These are phyloP conservation scores for Echeneis naucrates DNA, from an alignment of 2,797 vertebrate genomes.

Conservation along the genomic window DNA sequence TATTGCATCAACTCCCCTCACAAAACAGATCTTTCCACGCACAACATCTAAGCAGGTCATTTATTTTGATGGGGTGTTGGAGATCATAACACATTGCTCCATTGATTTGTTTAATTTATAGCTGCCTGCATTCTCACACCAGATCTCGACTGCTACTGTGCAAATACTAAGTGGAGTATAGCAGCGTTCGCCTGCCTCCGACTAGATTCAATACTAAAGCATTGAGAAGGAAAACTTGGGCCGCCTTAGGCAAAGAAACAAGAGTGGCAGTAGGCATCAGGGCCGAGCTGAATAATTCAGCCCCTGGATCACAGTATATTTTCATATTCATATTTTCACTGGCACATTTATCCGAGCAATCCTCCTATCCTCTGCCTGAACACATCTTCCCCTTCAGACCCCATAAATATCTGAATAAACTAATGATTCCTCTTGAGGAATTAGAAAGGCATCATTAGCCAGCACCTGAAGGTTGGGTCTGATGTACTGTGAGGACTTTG, in stretches of 20 bases:
- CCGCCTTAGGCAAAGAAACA: constrained; percentile 69
- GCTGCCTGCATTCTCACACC: constrained; percentile 7
- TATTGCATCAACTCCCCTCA: not conserved
- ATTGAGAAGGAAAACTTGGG: constrained; percentile 52
- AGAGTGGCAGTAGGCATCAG: constrained; percentile 75
- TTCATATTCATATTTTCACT: constrained; percentile 79
- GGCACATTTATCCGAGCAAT: constrained; percentile 69
- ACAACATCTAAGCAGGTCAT: not conserved
- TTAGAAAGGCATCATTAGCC: constrained; percentile 72
- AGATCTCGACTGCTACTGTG: constrained; percentile 12
- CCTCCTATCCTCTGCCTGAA: constrained; percentile 54
- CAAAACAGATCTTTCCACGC: constrained; percentile 1
- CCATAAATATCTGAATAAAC: constrained; percentile 76
- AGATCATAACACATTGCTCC: constrained; percentile 30
- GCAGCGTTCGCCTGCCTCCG: constrained; percentile 31
- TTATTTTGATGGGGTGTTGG: not conserved
- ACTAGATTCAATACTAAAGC: constrained; percentile 46
- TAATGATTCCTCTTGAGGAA: constrained; percentile 79
- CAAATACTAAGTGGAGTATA: constrained; percentile 34
- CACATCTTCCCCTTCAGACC: constrained; percentile 64
- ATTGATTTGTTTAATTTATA: constrained; percentile 9
- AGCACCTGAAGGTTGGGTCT: constrained; percentile 71
- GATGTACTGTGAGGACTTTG: constrained; percentile 62
- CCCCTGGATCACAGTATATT: constrained; percentile 69
- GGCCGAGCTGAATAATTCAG: constrained; percentile 80